A percentile compares a stretch with the other conserved stretches of the same genome.
Evolutionary conservation across 1,140 invertebrate species (phyloP).

Genomic region (Cydia amplana): DNA sequence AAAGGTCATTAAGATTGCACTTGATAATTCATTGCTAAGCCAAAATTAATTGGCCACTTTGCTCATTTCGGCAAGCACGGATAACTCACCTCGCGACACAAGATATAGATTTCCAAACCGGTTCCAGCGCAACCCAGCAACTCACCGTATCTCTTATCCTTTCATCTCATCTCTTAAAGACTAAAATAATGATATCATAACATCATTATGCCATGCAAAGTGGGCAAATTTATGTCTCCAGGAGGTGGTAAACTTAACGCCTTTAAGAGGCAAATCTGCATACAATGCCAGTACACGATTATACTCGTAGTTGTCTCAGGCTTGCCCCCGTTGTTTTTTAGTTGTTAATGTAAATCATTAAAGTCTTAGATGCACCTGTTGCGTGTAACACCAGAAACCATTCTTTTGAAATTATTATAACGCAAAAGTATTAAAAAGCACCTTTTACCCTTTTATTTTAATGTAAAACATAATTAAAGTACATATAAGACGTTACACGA

Average conservation of each 20-base stretch:
- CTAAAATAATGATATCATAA: slow-evolving; percentile 57
- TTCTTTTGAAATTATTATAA: slow-evolving; percentile 1
- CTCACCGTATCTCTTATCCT: slow-evolving; percentile 26
- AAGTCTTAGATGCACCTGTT: slow-evolving; percentile 24
- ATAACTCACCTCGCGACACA: slow-evolving; percentile 39
- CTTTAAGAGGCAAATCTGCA: slow-evolving; percentile 62
- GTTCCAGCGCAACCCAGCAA: slow-evolving; percentile 10
- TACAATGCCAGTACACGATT: slow-evolving; percentile 59
- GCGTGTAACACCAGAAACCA: not conserved
- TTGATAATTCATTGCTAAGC: slow-evolving; percentile 28
- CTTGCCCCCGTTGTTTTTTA: slow-evolving; percentile 36
- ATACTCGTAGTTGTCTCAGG: slow-evolving; percentile 34
- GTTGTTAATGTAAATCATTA: slow-evolving; percentile 35
- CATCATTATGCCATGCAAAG: slow-evolving; percentile 51
- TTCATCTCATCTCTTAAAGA: slow-evolving; percentile 24
- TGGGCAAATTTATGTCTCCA: slow-evolving; percentile 59
- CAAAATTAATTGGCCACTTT: slow-evolving; percentile 11
- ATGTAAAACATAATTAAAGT: not conserved
- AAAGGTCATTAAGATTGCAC: slow-evolving; percentile 30
- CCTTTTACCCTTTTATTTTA: not conserved
- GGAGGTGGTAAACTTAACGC: slow-evolving; percentile 60
- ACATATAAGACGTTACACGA: too few species aligned
- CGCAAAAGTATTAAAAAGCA: not conserved
- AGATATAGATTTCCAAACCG: slow-evolving; percentile 36
- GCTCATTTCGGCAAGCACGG: not conserved